Evolutionary conservation across 2,888 invertebrate genomes (phyloP), one percentile per base, ranked within the genome.

Genomic region (Polietes domitor): DNA sequence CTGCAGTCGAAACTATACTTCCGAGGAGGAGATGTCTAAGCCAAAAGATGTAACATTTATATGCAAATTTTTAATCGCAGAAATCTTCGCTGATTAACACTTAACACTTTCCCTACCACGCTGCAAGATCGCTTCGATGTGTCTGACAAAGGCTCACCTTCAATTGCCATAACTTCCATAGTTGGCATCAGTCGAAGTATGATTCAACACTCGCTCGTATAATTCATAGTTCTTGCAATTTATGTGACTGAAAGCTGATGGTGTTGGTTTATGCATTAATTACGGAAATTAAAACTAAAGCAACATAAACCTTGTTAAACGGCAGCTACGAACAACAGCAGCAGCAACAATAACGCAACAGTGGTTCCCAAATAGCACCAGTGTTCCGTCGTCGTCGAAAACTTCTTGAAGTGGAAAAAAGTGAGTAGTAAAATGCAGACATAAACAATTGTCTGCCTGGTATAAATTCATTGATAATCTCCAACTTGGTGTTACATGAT

Each of bases 381-480:
- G 1, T 63, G 17, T 32, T 7, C 17, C 17, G 68, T 21, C 43
- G 24, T 68, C 41, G 41, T 12, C 19, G 0, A 2, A 41, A 65
- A 65, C 65, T 65, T 65, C 43, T 68, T 37, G 7, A 65, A 7
- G 68, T 43, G 24, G 37, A 24, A 53, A 41, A 37, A 19, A 10
- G 32, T 32, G 37, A 2, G 15, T 28, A 28, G 19, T 15, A 63
- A 65, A 53, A 75, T 43, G 68, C 21, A 77, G 61, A 28, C 21
- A 41, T 61, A 63, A 37, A 63, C 63, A 78, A 78, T 78, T 73
- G 76, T 41, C 53, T 6, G 65, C 43, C 43, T 65, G 47, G 53
- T 70, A 72, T 15, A 71, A 78, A 75, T 70, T 82, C 82, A 78
- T 78, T 78, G 61, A 78, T 78, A 73, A 68, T 72, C 65, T 58